phyloP scores from a whole-genome alignment of 35 echinoderm and acorn worm species.

The Heliocidaris tuberculata region DNA sequence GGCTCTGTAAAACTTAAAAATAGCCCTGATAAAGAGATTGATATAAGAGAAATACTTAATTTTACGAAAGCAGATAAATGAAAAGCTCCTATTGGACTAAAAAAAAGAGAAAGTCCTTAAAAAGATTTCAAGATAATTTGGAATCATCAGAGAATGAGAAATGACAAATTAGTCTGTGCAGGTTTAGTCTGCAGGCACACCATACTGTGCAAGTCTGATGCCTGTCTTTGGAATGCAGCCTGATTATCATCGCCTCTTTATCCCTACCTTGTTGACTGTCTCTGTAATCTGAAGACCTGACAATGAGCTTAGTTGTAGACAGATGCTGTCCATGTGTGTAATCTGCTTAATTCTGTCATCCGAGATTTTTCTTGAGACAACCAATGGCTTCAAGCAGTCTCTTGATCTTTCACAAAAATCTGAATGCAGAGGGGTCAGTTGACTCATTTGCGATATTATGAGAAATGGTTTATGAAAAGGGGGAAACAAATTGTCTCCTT shows the following conservation, averaged over 20 bases:
- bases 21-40: too few relatives aligned
- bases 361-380: too few relatives aligned
- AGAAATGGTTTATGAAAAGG: neutral
- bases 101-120: too few relatives aligned
- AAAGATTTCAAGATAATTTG: too few relatives aligned
- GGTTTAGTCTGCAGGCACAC: neutral
- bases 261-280: neutral
- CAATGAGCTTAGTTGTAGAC: neutral
- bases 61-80: neutral
- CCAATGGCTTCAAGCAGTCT: neutral
- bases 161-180: neutral
- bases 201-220: neutral
- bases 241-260: constrained; percentile 7
- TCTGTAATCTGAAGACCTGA: neutral
- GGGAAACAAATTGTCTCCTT: neutral
- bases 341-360: neutral
- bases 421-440: neutral
- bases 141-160: neutral
- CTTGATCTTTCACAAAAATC: neutral
- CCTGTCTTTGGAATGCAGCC: neutral
- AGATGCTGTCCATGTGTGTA: neutral
- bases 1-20: too few relatives aligned
- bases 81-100: too few relatives aligned
- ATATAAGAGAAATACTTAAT: neutral
- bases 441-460: neutral